These are phyloP conservation scores for Agrilus mali DNA, from an alignment of 2,888 invertebrate genomes.

Conservation along the genomic window DNA sequence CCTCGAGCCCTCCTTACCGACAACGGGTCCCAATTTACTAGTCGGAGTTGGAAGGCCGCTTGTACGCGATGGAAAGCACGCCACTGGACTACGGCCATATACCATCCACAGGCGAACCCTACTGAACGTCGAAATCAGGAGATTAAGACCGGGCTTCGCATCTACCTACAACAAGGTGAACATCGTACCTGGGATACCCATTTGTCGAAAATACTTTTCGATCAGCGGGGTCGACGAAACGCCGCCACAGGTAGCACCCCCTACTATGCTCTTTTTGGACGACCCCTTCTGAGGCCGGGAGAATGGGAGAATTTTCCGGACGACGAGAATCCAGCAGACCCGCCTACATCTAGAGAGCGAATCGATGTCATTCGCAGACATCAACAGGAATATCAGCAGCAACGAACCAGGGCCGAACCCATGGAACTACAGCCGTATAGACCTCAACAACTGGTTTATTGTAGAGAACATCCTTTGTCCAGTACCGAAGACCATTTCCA, in stretches of 20 bases:
- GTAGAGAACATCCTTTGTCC: background rate
- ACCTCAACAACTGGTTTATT: background rate
- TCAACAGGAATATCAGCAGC: too few species aligned
- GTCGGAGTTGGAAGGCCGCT: conserved; percentile 8
- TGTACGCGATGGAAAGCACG: background rate
- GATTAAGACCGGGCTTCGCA: background rate
- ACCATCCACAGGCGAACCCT: conserved; percentile 1
- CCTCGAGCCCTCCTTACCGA: conserved; percentile 7
- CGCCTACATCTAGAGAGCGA: too few species aligned
- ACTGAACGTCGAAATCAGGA: background rate
- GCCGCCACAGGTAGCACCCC: background rate
- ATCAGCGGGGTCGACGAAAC: background rate
- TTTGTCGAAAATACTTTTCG: background rate
- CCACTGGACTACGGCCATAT: background rate
- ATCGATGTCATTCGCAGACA: too few species aligned
- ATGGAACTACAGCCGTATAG: background rate
- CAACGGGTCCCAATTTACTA: conserved; percentile 7
- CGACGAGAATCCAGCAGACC: too few species aligned
- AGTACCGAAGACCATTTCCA: background rate
- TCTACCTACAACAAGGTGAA: background rate
- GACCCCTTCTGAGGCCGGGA: too few species aligned
- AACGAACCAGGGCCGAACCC: too few species aligned
- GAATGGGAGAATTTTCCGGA: too few species aligned
- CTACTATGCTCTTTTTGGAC: too few species aligned
- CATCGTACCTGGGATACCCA: background rate